phyloP scores from a whole-genome alignment of 2,113 vertebrate genomes.

The Aspiorhynchus laticeps region DNA sequence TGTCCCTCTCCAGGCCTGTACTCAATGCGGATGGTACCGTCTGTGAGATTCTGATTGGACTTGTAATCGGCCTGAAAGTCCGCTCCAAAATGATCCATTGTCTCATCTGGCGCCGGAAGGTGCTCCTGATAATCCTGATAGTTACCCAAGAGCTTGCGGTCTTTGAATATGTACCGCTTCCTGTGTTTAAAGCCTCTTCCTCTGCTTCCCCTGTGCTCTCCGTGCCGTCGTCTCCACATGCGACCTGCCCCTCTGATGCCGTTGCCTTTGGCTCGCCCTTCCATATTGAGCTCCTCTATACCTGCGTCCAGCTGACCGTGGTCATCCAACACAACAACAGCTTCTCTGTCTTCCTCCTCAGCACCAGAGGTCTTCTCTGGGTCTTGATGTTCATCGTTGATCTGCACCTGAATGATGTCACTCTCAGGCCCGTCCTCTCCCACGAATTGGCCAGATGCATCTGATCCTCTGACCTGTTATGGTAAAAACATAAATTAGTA shows the following conservation, averaged over 20 bases:
- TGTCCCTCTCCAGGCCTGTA: conserved; percentile 58
- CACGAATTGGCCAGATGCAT: conserved; percentile 49
- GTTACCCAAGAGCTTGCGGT: conserved; percentile 61
- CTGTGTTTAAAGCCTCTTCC: conserved; percentile 71
- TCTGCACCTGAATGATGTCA: conserved; percentile 76
- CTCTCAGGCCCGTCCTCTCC: conserved; percentile 78
- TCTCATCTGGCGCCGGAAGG: conserved; percentile 67
- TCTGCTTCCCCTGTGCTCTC: conserved; percentile 58
- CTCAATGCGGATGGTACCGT: conserved; percentile 65
- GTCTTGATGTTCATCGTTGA: conserved; percentile 73
- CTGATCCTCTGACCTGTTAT: conserved; percentile 66
- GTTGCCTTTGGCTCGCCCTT: conserved; percentile 25
- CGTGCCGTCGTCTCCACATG: conserved; percentile 58
- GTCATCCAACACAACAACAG: conserved; percentile 55
- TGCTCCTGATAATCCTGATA: conserved; percentile 57
- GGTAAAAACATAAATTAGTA: conserved; percentile 19
- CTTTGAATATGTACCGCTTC: conserved; percentile 63
- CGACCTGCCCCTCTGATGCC: conserved; percentile 57
- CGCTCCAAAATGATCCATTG: conserved; percentile 65
- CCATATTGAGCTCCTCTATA: conserved; percentile 53
- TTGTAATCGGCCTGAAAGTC: conserved; percentile 68
- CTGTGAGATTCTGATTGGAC: conserved; percentile 57
- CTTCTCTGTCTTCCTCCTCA: conserved; percentile 54
- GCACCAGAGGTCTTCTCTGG: conserved; percentile 47
- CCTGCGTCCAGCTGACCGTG: conserved; percentile 51